These are phyloP conservation scores for Blennius ocellaris DNA, from an alignment of 2,113 vertebrate species.

Conservation along the genomic window DNA sequence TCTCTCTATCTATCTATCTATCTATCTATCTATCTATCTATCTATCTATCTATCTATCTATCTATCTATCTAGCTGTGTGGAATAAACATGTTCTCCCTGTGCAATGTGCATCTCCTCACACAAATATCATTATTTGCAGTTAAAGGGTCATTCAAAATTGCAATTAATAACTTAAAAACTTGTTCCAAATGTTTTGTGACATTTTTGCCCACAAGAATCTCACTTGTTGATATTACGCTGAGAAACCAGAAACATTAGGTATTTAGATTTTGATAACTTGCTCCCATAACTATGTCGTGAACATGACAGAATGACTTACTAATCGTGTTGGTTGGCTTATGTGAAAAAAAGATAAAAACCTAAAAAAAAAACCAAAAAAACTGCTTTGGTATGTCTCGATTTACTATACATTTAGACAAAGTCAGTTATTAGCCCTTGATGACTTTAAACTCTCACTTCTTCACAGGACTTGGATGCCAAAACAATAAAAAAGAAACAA, in stretches of 20 bases:
- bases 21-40: no score
- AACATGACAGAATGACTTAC: conserved; percentile 15
- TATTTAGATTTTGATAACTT: no score
- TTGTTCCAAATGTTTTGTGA: conserved; percentile 52
- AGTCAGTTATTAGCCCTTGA: neutral
- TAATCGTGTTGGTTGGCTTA: neutral
- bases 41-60: no score
- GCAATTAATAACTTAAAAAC: conserved; percentile 59
- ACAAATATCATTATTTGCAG: no score
- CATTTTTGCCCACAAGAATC: conserved; percentile 44
- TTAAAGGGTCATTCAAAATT: conserved; percentile 52
- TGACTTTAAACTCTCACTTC: neutral
- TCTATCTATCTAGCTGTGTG: no score
- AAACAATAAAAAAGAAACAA: conserved; percentile 3
- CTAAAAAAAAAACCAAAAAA: neutral
- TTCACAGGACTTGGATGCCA: conserved; percentile 4
- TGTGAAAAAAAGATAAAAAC: neutral
- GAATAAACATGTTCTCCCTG: no score
- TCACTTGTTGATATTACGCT: conserved; percentile 14
- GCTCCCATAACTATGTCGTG: conserved; percentile 7
- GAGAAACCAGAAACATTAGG: conserved; percentile 9
- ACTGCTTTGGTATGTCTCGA: neutral
- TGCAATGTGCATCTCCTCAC: no score
- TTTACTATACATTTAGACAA: neutral
- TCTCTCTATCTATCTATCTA: no score